Evolutionary conservation across 2,888 invertebrate genomes (phyloP).

Genomic region (Ophion slaviceki): DNA sequence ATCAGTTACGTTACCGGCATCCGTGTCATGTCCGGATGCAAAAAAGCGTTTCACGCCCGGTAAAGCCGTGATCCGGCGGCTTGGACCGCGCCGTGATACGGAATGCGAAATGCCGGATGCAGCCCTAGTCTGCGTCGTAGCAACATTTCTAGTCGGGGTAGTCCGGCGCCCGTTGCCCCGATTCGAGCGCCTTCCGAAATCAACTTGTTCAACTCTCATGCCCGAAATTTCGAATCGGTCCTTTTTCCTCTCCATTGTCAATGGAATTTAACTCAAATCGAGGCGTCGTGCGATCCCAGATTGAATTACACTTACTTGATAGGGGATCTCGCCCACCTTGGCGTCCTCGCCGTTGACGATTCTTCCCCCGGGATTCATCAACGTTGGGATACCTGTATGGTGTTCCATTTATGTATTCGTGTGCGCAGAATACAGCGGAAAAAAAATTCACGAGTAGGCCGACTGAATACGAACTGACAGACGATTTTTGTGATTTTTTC

Average conservation of each 20-base stretch:
- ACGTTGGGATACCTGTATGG: slow-evolving; percentile 40
- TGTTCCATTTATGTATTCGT: slow-evolving; percentile 1
- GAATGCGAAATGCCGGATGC: no score
- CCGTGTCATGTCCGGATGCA: no score
- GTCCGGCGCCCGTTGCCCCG: neutral
- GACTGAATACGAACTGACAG: neutral
- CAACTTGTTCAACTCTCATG: neutral
- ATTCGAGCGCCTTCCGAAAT: neutral
- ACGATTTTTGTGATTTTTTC: no score
- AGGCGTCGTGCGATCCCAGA: neutral
- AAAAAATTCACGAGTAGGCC: neutral
- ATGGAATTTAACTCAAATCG: neutral
- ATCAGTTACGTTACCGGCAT: no score
- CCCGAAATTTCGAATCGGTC: neutral
- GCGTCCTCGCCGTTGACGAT: slow-evolving; percentile 72
- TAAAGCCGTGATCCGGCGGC: no score
- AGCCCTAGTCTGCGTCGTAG: no score
- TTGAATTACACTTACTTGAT: slow-evolving; percentile 71
- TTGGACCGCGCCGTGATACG: no score
- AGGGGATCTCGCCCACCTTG: slow-evolving; percentile 74
- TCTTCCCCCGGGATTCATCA: slow-evolving; percentile 37
- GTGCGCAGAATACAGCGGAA: neutral
- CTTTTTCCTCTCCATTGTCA: neutral
- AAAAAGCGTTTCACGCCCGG: no score
- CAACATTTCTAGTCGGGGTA: no score